A percentile compares a stretch with the other conserved stretches of the same genome.
These are phyloP conservation scores for Platycercus adscitus DNA, from an alignment of 2,113 vertebrate species.

Conservation along the genomic window DNA sequence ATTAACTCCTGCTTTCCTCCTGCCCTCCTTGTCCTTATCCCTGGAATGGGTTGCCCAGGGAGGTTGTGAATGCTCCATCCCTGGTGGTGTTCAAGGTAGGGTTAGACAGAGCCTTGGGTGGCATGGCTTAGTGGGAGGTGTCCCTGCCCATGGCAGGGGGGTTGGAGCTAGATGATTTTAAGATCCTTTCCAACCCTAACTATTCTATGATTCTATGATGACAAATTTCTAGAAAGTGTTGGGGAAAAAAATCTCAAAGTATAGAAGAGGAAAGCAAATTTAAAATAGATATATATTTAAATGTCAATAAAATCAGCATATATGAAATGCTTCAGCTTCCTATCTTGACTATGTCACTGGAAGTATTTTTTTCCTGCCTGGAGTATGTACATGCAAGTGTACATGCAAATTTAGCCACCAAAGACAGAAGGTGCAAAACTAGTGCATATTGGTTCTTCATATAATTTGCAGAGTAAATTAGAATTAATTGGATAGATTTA, in stretches of 20 bases:
- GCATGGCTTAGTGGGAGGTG: no score
- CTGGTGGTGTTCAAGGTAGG: no score
- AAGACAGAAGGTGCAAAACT: neutral
- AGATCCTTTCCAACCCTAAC: no score
- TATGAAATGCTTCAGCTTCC: neutral
- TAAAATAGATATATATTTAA: neutral
- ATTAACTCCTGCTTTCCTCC: neutral
- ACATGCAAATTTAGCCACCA: neutral
- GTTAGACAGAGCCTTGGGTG: no score
- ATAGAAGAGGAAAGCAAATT: neutral
- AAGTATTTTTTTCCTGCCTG: neutral
- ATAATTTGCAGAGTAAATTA: neutral
- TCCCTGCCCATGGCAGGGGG: no score
- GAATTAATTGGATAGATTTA: neutral
- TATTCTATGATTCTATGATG: no score
- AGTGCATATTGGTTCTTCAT: neutral
- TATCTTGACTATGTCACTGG: neutral
- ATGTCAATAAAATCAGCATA: neutral
- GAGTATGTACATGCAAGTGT: neutral
- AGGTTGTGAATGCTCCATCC: no score
- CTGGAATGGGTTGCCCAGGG: no score
- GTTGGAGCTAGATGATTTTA: no score
- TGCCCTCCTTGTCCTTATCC: no score
- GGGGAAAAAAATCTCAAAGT: neutral
- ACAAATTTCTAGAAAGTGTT: neutral